Evolutionary conservation across 2,888 invertebrate genomes (phyloP), one percentile per base, ranked within the genome.

Genomic region (Ormia ochracea): DNA sequence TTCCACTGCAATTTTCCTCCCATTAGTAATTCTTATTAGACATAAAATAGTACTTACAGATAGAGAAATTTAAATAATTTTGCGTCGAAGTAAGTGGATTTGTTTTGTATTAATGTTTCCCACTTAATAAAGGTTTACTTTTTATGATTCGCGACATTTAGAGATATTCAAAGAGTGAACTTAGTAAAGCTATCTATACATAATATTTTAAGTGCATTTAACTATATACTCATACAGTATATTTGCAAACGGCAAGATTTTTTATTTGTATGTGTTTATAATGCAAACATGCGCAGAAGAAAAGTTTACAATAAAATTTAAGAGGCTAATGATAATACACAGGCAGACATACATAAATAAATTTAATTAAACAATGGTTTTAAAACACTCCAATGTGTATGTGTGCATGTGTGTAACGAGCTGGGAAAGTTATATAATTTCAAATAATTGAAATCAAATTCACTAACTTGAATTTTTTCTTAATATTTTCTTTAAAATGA

Each of bases 61-160:
- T n/a, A n/a, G n/a, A n/a, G n/a, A n/a, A n/a, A n/a, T n/a, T n/a
- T n/a, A n/a, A n/a, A n/a, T n/a, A n/a, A n/a, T n/a, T 80, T 73
- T 33, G 6, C 2, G 12, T 58, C 48, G n/a, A n/a, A n/a, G n/a
- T n/a, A n/a, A n/a, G n/a, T n/a, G 33, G 17, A 38, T 4, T 54
- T 63, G 56, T 23, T 41, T 33, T 75, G 63, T 23, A 26, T n/a
- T 61, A 10, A 9, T 65, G 52, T 61, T 73, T 50, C 6, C 50
- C 56, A 68, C 72, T 73, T 38, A 73, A 72, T 76, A 76, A 73
- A 76, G 80, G 72, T 48, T 76, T 80, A 68, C 72, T 72, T 72
- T 68, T 63, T 61, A 48, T 76, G 76, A 80, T 80, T 76, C 63
- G 68, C 76, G 80, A 80, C 80, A 80, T 80, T 76, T 76, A 73